These are phyloP conservation scores for Elysia chlorotica DNA, from an alignment of 1,140 invertebrate species.

Conservation along the genomic window DNA sequence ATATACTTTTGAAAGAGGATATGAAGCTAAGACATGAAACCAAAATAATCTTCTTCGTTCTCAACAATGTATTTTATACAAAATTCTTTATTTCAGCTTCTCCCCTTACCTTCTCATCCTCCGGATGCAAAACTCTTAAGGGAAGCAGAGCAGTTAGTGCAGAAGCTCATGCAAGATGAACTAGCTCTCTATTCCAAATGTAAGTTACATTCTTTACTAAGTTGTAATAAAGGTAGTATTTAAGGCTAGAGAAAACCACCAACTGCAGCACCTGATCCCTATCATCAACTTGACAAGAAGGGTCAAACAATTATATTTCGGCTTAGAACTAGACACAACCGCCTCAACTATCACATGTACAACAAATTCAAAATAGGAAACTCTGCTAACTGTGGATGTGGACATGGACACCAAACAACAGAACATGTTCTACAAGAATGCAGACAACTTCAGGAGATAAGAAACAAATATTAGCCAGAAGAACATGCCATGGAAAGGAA, in stretches of 20 bases:
- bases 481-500: no score
- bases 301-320: no score
- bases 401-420: no score
- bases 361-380: no score
- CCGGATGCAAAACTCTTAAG: conserved; percentile 28
- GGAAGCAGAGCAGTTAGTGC: conserved; percentile 50
- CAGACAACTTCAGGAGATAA: no score
- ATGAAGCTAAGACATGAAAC: no score
- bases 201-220: conserved; percentile 28
- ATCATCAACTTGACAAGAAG: no score
- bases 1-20: not conserved
- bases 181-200: conserved; percentile 46
- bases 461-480: no score
- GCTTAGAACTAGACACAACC: no score
- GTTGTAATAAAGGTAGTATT: not conserved
- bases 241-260: not conserved
- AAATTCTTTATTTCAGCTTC: not conserved
- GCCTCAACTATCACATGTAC: no score
- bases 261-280: not conserved
- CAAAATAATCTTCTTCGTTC: not conserved
- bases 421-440: no score
- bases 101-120: not conserved
- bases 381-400: no score
- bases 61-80: not conserved
- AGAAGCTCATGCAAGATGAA: conserved; percentile 50